phyloP scores from a whole-genome alignment of 2,888 invertebrate genomes.

The Teinopalpus imperialis region DNA sequence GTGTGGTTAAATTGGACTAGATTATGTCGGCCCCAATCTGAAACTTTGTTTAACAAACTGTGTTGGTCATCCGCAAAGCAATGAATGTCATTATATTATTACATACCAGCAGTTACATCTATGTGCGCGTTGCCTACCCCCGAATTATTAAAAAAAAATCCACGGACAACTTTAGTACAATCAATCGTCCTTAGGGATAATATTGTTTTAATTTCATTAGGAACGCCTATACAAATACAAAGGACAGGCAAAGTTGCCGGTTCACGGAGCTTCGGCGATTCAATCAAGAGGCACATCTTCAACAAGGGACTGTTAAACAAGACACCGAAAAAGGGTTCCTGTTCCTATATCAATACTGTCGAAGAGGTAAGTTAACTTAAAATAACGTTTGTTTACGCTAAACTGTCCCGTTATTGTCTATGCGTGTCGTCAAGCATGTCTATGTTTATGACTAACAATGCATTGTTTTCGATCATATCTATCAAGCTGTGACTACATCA shows the following conservation, averaged over 20 bases:
- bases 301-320: conserved; percentile 84
- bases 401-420: conserved; percentile 22
- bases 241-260: conserved; percentile 82
- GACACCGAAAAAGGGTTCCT: conserved; percentile 76
- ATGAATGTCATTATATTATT: too few relatives aligned
- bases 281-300: conserved; percentile 93
- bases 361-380: conserved; percentile 53
- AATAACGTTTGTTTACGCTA: conserved; percentile 24
- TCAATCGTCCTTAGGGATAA: too few relatives aligned
- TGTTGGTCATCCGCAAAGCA: too few relatives aligned
- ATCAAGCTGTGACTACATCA: conserved; percentile 6
- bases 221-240: conserved; percentile 87
- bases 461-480: conserved; percentile 24
- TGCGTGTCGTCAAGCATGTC: conserved; percentile 11
- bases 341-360: conserved; percentile 56
- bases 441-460: conserved; percentile 23
- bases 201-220: too few relatives aligned
- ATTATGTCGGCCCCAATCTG: too few relatives aligned
- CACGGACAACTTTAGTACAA: too few relatives aligned
- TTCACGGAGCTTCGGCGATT: conserved; percentile 88
- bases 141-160: too few relatives aligned
- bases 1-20: too few relatives aligned
- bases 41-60: too few relatives aligned
- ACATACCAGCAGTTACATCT: too few relatives aligned
- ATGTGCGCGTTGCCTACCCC: too few relatives aligned